Conservation (phyloP, 2,113 vertebrate genomes). For the Hipposideros armiger region DNA sequence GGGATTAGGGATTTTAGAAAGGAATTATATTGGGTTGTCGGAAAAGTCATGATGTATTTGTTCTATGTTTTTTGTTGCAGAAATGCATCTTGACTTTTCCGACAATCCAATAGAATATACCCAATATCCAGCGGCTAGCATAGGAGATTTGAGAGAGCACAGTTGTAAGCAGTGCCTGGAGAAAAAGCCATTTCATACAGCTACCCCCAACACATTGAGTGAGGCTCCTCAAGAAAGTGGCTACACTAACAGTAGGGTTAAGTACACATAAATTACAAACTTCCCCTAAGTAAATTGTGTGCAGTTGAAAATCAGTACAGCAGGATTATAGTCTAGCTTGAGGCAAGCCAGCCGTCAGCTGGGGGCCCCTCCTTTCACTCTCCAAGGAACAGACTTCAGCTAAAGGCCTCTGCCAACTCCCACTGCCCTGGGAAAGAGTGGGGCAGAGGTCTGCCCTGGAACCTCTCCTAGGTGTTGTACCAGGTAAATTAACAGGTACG, state of each 20-base stretch:
- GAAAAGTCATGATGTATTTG: no score
- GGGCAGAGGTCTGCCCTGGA: neutral
- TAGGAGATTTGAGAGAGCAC: neutral
- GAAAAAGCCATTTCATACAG: neutral
- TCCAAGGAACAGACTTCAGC: neutral
- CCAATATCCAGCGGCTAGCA: neutral
- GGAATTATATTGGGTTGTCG: neutral
- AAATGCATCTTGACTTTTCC: no score
- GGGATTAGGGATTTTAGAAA: neutral
- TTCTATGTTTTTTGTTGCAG: no score
- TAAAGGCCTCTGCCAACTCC: neutral
- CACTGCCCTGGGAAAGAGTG: neutral
- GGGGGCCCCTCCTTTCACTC: neutral
- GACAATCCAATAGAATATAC: neutral
- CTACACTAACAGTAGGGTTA: neutral
- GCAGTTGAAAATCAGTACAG: neutral
- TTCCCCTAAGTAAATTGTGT: neutral
- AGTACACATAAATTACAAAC: neutral
- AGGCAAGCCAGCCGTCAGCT: neutral
- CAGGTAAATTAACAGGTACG: neutral
- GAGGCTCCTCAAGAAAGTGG: neutral
- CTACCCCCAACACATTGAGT: fast-evolving
- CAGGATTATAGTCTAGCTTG: neutral
- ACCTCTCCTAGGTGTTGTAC: neutral
- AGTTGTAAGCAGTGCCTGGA: neutral